Evolutionary conservation across 2,888 invertebrate species (phyloP).

Genomic region (Bruchidius siliquastri): DNA sequence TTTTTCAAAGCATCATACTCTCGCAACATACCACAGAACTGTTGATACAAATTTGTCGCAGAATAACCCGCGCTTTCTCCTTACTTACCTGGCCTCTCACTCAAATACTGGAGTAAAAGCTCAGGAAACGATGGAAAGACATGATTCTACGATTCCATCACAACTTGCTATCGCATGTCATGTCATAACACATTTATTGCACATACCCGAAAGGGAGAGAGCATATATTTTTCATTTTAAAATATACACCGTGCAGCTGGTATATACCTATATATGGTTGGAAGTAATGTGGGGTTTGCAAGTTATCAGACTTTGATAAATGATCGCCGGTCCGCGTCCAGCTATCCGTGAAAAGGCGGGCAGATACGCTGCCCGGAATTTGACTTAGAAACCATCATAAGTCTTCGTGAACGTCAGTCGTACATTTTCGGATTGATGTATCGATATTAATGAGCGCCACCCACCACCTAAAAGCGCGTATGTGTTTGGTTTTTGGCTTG

Average conservation of each 20-base stretch:
- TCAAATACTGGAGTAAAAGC: no score
- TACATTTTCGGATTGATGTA: constrained; percentile 26
- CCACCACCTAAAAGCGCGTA: constrained; percentile 4
- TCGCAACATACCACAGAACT: no score
- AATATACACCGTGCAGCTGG: constrained; percentile 19
- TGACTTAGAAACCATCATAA: constrained; percentile 30
- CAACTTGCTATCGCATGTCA: background rate
- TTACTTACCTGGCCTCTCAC: no score
- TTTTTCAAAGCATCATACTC: no score
- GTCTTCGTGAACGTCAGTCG: constrained; percentile 29
- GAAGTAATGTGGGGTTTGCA: constrained; percentile 28
- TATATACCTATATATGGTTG: constrained; percentile 14
- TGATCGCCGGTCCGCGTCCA: constrained; percentile 25
- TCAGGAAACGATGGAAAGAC: background rate
- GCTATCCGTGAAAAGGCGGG: constrained; percentile 18
- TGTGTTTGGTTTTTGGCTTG: background rate
- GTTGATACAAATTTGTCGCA: no score
- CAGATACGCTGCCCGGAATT: constrained; percentile 25
- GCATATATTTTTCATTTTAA: constrained; percentile 25
- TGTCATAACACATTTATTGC: background rate
- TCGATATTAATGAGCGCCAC: constrained; percentile 26
- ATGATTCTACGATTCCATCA: background rate
- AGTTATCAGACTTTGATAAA: constrained; percentile 36
- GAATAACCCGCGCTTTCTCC: no score
- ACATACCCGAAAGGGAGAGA: constrained; percentile 1